phyloP scores from a whole-genome alignment of 2,888 invertebrate species.

The Mimachlamys varia region DNA sequence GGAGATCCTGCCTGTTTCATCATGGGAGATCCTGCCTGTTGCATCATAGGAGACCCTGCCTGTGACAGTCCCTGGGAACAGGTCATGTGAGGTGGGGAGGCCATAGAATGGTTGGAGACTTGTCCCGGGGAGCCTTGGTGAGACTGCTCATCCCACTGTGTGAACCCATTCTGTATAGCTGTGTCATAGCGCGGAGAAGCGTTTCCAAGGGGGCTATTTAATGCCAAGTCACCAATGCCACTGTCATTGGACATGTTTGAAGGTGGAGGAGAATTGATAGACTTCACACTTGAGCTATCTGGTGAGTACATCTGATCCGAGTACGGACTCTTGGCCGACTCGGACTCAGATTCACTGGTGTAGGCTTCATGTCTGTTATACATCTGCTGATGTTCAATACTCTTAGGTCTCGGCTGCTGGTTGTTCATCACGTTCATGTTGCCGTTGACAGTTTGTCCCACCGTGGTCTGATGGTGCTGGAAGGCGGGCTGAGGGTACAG shows the following conservation, averaged over 20 bases:
- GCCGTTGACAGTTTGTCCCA: background rate
- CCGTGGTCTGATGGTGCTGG: background rate
- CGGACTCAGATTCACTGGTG: slow-evolving; percentile 44
- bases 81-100: slow-evolving; percentile 37
- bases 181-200: background rate
- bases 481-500: background rate
- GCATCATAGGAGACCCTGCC: background rate
- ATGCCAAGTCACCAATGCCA: slow-evolving; percentile 50
- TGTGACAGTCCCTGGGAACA: background rate
- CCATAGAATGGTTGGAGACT: slow-evolving; percentile 38
- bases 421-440: background rate
- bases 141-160: background rate
- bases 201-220: background rate
- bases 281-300: slow-evolving; percentile 37
- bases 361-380: background rate
- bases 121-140: slow-evolving; percentile 18
- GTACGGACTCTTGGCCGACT: slow-evolving; percentile 40
- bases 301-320: slow-evolving; percentile 32
- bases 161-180: background rate
- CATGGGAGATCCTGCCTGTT: background rate
- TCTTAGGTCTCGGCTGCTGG: background rate
- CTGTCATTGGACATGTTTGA: slow-evolving; percentile 59
- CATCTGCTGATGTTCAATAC: background rate
- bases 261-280: slow-evolving; percentile 57
- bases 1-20: slow-evolving; percentile 24